phyloP scores from a whole-genome alignment of 2,888 invertebrate genomes.

The Megaustenia siamemsis region DNA sequence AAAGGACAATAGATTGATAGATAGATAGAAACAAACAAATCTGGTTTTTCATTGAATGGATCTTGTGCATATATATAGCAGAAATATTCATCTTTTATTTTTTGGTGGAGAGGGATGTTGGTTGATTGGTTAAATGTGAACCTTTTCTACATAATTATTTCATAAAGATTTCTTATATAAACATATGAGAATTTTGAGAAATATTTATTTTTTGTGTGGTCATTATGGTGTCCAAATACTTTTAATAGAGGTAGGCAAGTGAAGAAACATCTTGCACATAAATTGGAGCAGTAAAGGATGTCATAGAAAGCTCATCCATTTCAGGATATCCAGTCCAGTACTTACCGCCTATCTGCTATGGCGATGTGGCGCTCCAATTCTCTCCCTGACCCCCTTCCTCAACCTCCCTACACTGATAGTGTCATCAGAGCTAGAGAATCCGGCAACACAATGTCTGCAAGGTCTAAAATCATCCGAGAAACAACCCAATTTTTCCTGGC shows the following conservation, averaged over 20 bases:
- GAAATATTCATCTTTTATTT: too few relatives aligned
- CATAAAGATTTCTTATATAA: too few relatives aligned
- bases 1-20: too few relatives aligned
- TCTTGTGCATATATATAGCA: too few relatives aligned
- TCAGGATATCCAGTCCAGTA: constrained; percentile 44
- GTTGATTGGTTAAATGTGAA: too few relatives aligned
- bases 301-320: constrained; percentile 37
- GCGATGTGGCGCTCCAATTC: constrained; percentile 58
- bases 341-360: constrained; percentile 59
- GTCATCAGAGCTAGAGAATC: constrained; percentile 55
- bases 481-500: constrained; percentile 58
- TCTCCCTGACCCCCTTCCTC: constrained; percentile 57
- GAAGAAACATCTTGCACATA: neutral
- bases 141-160: too few relatives aligned
- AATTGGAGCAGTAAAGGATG: constrained; percentile 12
- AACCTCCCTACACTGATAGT: constrained; percentile 56
- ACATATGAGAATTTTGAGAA: too few relatives aligned
- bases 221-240: too few relatives aligned
- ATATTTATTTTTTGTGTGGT: too few relatives aligned
- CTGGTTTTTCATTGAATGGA: too few relatives aligned
- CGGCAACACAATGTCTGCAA: constrained; percentile 56
- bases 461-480: constrained; percentile 59
- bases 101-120: too few relatives aligned
- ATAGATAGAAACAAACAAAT: too few relatives aligned
- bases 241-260: neutral